These are phyloP conservation scores for Enteromius radiatus DNA, from an alignment of 2,797 vertebrate genomes.

Conservation along the genomic window DNA sequence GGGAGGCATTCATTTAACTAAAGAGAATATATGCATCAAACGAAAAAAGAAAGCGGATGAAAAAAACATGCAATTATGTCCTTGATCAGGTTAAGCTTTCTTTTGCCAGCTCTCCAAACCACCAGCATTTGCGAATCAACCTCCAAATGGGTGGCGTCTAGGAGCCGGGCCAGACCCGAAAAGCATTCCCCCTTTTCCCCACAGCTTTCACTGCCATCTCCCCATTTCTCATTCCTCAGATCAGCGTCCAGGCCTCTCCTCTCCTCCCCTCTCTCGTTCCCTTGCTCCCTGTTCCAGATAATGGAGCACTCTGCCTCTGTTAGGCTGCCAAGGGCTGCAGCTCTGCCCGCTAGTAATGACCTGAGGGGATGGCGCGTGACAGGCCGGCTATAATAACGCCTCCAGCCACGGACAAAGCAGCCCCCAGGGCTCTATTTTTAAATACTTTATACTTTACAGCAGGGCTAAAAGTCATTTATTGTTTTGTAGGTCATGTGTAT, in stretches of 20 bases:
- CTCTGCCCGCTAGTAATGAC: slow-evolving; percentile 83
- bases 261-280: slow-evolving; percentile 58
- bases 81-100: slow-evolving; percentile 80
- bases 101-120: slow-evolving; percentile 70
- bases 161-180: slow-evolving; percentile 68
- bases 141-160: slow-evolving; percentile 74
- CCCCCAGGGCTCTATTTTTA: slow-evolving; percentile 85
- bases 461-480: slow-evolving; percentile 76
- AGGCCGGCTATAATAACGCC: slow-evolving; percentile 84
- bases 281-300: slow-evolving; percentile 76
- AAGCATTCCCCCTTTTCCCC: slow-evolving; percentile 53
- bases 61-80: slow-evolving; percentile 80
- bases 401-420: slow-evolving; percentile 84
- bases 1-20: slow-evolving; percentile 72
- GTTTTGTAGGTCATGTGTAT: slow-evolving; percentile 68
- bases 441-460: slow-evolving; percentile 84
- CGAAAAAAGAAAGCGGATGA: slow-evolving; percentile 74
- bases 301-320: slow-evolving; percentile 77
- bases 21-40: slow-evolving; percentile 88
- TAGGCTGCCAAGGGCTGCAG: slow-evolving; percentile 77
- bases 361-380: slow-evolving; percentile 83
- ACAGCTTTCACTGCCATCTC: slow-evolving; percentile 56
- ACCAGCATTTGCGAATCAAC: slow-evolving; percentile 60
- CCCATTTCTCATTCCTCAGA: slow-evolving; percentile 65
- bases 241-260: slow-evolving; percentile 60